Base-by-base conservation (phyloP, 1,140 invertebrate genomes). In the Linepithema humile region DNA sequence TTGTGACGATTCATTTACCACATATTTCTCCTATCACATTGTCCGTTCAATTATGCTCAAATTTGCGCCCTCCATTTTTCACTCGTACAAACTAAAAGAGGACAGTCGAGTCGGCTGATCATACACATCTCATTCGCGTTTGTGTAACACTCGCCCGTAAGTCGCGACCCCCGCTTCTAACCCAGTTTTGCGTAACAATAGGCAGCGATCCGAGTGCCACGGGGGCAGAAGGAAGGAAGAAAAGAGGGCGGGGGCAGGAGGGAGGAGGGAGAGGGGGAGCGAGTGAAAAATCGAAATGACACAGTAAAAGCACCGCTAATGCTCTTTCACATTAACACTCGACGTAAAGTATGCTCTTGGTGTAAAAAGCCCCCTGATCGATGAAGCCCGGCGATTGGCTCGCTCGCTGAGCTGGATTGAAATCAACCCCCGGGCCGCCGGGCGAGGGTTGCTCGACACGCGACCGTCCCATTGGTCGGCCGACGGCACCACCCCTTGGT, bases 311-410 rank as follows among this genome's bases (percentile, higher is more conserved):
- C 91, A 90, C 91, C 91, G 89, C 93, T 94, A 94, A 94, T 94
- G 92, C 91, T 83, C 91, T 92, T 92, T 92, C 92, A 87, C 92
- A 93, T 94, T 93, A 94, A 92, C 93, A 93, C 93, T 94, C 92
- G 90, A 91, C 90, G 90, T 91, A 92, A 93, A 94, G 93, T 91
- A 90, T 89, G 90, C 90, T 85, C 86, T 90, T 73, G 84, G 88
- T 86, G 88, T 87, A 90, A 92, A 90, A 90, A 88, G 72, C 29
- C 57, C 23, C 50, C 90, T 94, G 92, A 94, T 93, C 93, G 92
- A 93, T 93, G 90, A 75, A 92, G 91, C 92, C 59, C 72, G 2
- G 50, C 55, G 90, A 94, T 93, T 93, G 93, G 93, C 78, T 72
- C 83, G 45, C n/a, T 23, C 17, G 35, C 43, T 35, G 75, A 57